Percentiles rank a stretch among this genome's conserved stretches.
Conservation (phyloP, 2,888 invertebrate species). For the Gortyna flavago region DNA sequence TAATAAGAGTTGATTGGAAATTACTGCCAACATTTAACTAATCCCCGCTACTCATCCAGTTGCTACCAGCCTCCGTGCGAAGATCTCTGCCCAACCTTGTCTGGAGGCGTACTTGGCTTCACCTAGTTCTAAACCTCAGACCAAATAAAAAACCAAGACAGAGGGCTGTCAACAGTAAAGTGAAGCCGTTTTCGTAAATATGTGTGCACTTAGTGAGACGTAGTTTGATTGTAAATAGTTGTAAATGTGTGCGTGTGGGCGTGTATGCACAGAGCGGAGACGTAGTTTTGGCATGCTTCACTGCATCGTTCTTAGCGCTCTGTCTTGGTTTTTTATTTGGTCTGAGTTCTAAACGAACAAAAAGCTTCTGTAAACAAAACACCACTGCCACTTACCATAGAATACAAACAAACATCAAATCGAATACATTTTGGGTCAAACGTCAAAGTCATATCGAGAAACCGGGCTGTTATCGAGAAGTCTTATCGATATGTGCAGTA, state of each 20-base stretch:
- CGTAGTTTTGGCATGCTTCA: too few species aligned
- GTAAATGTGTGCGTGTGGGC: too few species aligned
- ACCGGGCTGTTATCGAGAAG: slow-evolving; percentile 39
- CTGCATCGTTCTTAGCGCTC: too few species aligned
- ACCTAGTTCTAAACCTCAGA: neutral
- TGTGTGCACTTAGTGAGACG: too few species aligned
- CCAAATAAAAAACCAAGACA: too few species aligned
- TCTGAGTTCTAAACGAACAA: neutral
- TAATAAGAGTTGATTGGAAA: neutral
- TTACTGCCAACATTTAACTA: neutral
- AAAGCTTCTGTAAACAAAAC: slow-evolving; percentile 6
- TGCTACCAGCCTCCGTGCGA: neutral
- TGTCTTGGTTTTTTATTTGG: too few species aligned
- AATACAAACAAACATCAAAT: slow-evolving; percentile 27
- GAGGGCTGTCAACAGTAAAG: too few species aligned
- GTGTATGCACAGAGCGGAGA: too few species aligned
- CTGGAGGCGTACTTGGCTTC: neutral
- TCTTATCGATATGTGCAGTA: slow-evolving; percentile 65
- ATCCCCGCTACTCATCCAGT: neutral
- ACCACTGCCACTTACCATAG: slow-evolving; percentile 18
- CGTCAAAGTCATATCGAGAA: slow-evolving; percentile 62
- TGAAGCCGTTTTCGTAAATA: too few species aligned
- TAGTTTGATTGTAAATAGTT: too few species aligned
- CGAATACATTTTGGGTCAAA: slow-evolving; percentile 59
- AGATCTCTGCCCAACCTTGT: neutral